Conservation (phyloP, 2,797 vertebrate species). For the Alauda arvensis region DNA sequence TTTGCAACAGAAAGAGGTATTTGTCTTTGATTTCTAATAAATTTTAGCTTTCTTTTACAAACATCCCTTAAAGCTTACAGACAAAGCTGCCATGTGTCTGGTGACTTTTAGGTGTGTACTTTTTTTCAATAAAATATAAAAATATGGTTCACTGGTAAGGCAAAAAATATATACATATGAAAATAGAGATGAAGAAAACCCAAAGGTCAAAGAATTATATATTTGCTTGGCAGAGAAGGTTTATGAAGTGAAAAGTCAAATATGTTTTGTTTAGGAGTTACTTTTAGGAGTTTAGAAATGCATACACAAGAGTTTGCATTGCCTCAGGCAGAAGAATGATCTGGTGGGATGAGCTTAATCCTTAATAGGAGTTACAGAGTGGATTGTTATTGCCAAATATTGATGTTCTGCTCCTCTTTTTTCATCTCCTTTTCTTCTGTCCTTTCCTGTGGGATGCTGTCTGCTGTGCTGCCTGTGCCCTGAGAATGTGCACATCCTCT, state of each 20-base stretch:
- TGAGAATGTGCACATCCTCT: background rate
- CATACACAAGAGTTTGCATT: background rate
- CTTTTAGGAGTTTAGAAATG: constrained; percentile 42
- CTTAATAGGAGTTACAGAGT: background rate
- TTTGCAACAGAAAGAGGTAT: background rate
- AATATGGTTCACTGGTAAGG: constrained; percentile 22
- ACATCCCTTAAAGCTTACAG: background rate
- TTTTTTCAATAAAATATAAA: background rate
- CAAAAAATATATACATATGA: constrained; percentile 11
- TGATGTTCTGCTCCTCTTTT: background rate
- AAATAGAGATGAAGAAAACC: background rate
- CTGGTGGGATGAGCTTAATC: background rate
- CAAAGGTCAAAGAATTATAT: background rate
- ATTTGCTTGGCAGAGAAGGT: constrained; percentile 11
- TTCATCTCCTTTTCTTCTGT: background rate
- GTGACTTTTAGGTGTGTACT: background rate
- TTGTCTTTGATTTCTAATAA: background rate
- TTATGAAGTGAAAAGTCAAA: constrained; percentile 41
- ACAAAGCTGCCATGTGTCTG: background rate
- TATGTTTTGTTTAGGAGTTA: constrained; percentile 32
- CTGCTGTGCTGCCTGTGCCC: background rate
- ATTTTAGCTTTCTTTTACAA: background rate
- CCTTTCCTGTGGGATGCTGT: background rate
- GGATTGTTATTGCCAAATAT: background rate
- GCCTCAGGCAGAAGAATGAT: constrained; percentile 9